Percentiles rank a stretch among this genome's conserved stretches.
phyloP scores from a whole-genome alignment of 2,888 invertebrate species.

The Brachyopa scutellaris region DNA sequence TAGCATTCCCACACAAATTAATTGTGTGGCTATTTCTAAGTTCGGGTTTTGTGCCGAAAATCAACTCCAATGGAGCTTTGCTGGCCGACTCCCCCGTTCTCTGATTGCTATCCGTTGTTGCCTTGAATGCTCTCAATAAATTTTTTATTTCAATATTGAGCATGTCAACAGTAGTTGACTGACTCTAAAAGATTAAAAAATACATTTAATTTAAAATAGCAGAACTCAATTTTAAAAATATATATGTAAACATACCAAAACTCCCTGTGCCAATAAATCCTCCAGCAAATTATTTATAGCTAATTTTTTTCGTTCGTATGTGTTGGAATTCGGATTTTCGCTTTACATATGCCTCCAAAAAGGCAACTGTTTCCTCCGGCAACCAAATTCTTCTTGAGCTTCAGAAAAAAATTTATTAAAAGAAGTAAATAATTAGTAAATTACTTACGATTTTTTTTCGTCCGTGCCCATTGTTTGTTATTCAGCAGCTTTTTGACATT shows the following conservation, averaged over 20 bases:
- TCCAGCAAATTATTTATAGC: background rate
- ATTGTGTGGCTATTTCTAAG: background rate
- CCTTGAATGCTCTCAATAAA: background rate
- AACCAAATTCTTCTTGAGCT: background rate
- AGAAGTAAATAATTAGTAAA: background rate
- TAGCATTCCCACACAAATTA: background rate
- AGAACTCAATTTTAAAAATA: background rate
- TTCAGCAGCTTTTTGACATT: no score
- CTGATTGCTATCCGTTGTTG: background rate
- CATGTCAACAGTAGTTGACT: background rate
- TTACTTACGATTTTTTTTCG: conserved; percentile 45
- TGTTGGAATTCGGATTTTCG: background rate
- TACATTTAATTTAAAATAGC: background rate
- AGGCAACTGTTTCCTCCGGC: background rate
- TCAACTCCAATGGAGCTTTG: background rate
- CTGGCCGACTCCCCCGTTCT: background rate
- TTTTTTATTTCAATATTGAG: background rate
- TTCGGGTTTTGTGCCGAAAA: background rate
- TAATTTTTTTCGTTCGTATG: background rate
- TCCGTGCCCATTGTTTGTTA: conserved; percentile 73
- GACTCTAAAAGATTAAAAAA: no score
- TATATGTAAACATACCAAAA: background rate
- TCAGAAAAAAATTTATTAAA: background rate
- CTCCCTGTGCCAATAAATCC: background rate
- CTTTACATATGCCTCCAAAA: background rate